phyloP scores from a whole-genome alignment of 2,888 invertebrate genomes.

The Lutraria lutraria region DNA sequence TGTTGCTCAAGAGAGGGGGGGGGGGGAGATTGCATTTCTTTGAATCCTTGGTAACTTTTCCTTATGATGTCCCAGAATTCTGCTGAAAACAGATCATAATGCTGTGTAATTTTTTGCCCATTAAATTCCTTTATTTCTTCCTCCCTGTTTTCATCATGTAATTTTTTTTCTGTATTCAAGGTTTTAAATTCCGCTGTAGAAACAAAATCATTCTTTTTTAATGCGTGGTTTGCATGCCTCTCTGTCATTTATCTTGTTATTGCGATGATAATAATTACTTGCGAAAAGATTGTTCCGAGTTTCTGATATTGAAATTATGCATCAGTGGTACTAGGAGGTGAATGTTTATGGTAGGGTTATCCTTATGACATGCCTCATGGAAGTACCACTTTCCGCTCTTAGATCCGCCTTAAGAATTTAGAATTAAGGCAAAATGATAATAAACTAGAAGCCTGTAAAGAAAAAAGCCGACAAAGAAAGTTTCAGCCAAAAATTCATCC shows the following conservation, averaged over 20 bases:
- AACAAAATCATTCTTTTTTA: background rate
- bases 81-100: background rate
- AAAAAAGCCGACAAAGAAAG: too few relatives aligned
- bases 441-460: too few relatives aligned
- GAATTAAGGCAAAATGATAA: too few relatives aligned
- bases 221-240: background rate
- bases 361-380: too few relatives aligned
- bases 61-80: too few relatives aligned
- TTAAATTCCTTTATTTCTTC: background rate
- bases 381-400: too few relatives aligned
- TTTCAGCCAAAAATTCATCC: too few relatives aligned
- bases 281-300: background rate
- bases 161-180: background rate
- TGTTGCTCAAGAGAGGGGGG: too few relatives aligned
- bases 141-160: background rate
- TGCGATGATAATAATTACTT: background rate
- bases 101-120: background rate
- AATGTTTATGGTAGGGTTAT: background rate
- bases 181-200: background rate
- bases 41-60: too few relatives aligned
- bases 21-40: too few relatives aligned
- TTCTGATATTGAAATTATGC: constrained; percentile 7
- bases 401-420: too few relatives aligned
- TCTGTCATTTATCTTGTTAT: background rate
- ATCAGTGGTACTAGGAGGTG: background rate